phyloP scores from a whole-genome alignment of 2,113 vertebrate genomes.

The Perognathus longimembris region DNA sequence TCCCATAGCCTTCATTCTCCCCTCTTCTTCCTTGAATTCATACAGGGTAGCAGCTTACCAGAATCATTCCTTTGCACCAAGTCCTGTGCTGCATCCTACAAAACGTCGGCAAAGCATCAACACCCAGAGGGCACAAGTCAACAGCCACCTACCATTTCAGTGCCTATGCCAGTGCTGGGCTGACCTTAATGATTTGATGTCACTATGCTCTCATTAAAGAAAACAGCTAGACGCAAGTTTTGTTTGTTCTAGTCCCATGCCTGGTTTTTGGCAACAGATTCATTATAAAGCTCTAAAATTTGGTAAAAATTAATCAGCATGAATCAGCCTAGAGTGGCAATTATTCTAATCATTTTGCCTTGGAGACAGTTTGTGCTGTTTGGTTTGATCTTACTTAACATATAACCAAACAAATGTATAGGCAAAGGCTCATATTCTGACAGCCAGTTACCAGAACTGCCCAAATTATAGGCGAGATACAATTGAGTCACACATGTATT shows the following conservation, averaged over 20 bases:
- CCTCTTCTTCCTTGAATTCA: not conserved
- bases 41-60: fast-evolving
- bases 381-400: constrained; percentile 52
- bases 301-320: constrained; percentile 52
- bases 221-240: not conserved
- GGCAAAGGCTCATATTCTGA: not conserved
- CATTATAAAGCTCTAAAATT: constrained; percentile 54
- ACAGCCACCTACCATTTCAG: not conserved
- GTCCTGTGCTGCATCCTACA: not conserved
- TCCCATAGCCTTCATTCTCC: not conserved
- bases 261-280: not conserved
- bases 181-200: not conserved
- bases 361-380: not conserved
- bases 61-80: not conserved
- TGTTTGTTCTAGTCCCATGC: not conserved
- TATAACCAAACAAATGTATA: not conserved
- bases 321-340: not conserved
- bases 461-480: constrained; percentile 39
- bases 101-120: not conserved
- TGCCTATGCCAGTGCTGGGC: not conserved
- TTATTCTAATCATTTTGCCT: too few relatives aligned
- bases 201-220: not conserved
- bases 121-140: not conserved
- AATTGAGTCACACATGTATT: not conserved
- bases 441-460: constrained; percentile 4